Conservation (phyloP, 2,888 invertebrate species). For the Metellina segmentata region DNA sequence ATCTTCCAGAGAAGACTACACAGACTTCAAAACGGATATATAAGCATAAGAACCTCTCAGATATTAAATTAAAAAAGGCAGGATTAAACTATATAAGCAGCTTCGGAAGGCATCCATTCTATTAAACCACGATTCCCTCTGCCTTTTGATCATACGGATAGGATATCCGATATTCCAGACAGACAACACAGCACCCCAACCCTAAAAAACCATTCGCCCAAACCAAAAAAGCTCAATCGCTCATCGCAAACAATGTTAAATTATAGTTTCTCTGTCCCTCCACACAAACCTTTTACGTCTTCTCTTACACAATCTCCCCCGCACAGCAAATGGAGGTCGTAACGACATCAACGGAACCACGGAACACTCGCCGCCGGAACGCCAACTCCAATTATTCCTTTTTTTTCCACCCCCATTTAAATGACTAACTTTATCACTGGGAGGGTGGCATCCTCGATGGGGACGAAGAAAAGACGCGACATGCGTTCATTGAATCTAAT, state of each 20-base stretch:
- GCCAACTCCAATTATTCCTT: neutral
- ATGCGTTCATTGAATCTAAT: slow-evolving; percentile 66
- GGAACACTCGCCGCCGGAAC: slow-evolving; percentile 2
- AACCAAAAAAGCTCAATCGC: neutral
- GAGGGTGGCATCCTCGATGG: neutral
- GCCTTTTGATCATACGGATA: no score
- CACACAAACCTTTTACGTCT: neutral
- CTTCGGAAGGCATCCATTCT: no score
- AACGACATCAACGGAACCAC: slow-evolving; percentile 19
- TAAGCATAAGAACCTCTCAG: no score
- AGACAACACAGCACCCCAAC: no score
- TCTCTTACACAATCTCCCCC: neutral
- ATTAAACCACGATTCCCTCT: no score
- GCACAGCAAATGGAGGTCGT: neutral
- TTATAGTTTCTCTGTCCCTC: neutral
- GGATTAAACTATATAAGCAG: no score
- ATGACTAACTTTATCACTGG: slow-evolving; percentile 57
- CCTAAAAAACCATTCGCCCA: neutral
- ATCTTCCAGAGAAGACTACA: no score
- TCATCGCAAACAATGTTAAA: neutral
- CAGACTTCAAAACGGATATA: no score
- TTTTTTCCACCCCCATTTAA: slow-evolving; percentile 3
- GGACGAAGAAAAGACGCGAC: slow-evolving; percentile 2
- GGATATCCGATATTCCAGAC: no score
- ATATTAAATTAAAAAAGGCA: no score